Conservation (phyloP, 2,797 vertebrate species). For the Diglossa cyanea region DNA sequence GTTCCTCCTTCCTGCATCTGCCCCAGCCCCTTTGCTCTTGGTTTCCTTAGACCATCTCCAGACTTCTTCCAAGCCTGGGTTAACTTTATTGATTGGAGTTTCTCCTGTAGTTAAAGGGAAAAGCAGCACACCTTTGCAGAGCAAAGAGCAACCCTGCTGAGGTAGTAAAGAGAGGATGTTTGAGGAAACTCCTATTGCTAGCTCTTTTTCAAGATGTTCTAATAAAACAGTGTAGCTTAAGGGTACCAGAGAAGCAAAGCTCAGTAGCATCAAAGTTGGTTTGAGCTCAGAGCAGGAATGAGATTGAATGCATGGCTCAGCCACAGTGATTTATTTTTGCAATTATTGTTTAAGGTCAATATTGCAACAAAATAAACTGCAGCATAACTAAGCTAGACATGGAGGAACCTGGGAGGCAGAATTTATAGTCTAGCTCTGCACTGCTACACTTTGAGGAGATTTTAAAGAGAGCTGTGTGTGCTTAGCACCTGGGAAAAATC, state of each 20-base stretch:
- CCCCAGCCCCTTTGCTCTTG: background rate
- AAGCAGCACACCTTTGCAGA: background rate
- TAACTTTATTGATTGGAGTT: background rate
- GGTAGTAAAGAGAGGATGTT: background rate
- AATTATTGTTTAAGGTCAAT: slow-evolving; percentile 31
- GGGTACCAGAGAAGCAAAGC: background rate
- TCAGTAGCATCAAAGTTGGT: background rate
- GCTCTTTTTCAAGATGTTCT: background rate
- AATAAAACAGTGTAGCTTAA: background rate
- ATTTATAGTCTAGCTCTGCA: background rate
- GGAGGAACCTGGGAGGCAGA: background rate
- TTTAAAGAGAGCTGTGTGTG: background rate
- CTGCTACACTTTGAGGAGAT: background rate
- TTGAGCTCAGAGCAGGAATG: background rate
- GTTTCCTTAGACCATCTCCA: background rate
- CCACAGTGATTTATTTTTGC: background rate
- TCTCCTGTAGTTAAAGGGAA: background rate
- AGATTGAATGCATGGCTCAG: background rate
- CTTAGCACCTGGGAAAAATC: background rate
- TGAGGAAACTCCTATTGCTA: background rate
- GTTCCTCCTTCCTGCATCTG: background rate
- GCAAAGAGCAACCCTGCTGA: background rate
- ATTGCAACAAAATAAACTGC: background rate
- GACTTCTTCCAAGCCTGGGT: background rate
- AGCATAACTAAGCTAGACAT: background rate